Evolutionary conservation across 2,888 invertebrate species (phyloP).

Genomic region (Scaptomyza parva): DNA sequence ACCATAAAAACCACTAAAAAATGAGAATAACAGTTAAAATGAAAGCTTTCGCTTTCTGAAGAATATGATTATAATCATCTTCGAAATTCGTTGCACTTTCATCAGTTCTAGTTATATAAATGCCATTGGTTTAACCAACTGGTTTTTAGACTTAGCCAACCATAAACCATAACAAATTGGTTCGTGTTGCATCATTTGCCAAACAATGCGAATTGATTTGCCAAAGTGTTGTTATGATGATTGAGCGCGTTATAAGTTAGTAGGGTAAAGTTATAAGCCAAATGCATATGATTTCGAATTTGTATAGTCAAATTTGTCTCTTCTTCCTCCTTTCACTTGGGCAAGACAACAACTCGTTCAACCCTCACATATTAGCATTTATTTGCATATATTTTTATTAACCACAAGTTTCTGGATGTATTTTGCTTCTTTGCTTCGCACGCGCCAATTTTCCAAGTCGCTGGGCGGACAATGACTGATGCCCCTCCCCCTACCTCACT

Average conservation of each 20-base stretch:
- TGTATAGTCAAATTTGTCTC: constrained; percentile 42
- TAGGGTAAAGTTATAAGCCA: constrained; percentile 18
- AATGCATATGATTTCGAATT: constrained; percentile 21
- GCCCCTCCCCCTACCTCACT: neutral
- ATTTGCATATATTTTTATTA: constrained; percentile 33
- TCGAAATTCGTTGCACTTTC: neutral
- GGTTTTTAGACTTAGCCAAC: constrained; percentile 7
- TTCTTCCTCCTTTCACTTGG: constrained; percentile 71
- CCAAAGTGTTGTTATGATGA: constrained; percentile 25
- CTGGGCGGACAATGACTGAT: constrained; percentile 55
- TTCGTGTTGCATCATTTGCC: constrained; percentile 22
- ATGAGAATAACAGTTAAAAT: neutral
- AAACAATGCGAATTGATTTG: constrained; percentile 23
- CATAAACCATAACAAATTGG: constrained; percentile 27
- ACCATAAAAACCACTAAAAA: neutral
- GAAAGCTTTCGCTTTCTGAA: neutral
- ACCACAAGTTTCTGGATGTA: constrained; percentile 46
- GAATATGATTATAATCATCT: neutral
- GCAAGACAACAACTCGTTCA: constrained; percentile 31
- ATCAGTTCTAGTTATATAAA: constrained; percentile 4
- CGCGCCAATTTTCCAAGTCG: constrained; percentile 78
- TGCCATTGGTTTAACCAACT: neutral
- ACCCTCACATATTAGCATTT: constrained; percentile 51
- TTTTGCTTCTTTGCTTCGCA: constrained; percentile 46
- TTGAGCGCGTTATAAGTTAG: constrained; percentile 10